A percentile compares a stretch with the other conserved stretches of the same genome.
Evolutionary conservation across 1,140 invertebrate species (phyloP).

Genomic region (Dreissena rostriformis): DNA sequence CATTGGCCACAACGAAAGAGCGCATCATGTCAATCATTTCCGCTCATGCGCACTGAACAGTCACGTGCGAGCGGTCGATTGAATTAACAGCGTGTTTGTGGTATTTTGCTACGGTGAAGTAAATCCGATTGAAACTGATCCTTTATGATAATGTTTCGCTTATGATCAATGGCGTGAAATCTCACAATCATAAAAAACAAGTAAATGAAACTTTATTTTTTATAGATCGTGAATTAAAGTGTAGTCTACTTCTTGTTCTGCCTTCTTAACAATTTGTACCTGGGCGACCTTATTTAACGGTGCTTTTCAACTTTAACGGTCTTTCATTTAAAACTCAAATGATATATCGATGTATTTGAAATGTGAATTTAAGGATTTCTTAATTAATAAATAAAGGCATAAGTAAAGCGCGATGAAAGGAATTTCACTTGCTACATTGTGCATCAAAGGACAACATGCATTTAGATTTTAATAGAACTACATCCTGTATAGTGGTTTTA

Average conservation of each 20-base stretch:
- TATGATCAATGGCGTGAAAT: conserved; percentile 55
- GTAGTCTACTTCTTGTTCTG: conserved; percentile 29
- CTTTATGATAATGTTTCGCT: conserved; percentile 37
- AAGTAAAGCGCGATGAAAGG: no score
- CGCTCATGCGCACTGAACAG: conserved; percentile 50
- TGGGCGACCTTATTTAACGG: conserved; percentile 53
- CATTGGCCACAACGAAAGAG: conserved; percentile 46
- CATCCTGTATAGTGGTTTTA: no score
- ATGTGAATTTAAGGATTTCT: conserved; percentile 37
- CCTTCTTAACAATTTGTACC: conserved; percentile 21
- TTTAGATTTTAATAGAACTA: no score
- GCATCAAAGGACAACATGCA: no score
- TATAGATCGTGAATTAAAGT: conserved; percentile 37
- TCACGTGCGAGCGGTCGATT: conserved; percentile 52
- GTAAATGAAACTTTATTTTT: conserved; percentile 53
- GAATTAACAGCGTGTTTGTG: conserved; percentile 15
- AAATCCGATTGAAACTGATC: conserved; percentile 2
- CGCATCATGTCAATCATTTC: conserved; percentile 44
- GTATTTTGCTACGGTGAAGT: neutral
- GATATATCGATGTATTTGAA: conserved; percentile 41
- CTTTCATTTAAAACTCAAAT: conserved; percentile 56
- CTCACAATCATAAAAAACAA: conserved; percentile 44
- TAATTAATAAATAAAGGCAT: conserved; percentile 47
- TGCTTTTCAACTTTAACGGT: conserved; percentile 28
- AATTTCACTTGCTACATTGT: no score